Base-by-base conservation (phyloP, 1,140 invertebrate species). In the Papilio dardanus region DNA sequence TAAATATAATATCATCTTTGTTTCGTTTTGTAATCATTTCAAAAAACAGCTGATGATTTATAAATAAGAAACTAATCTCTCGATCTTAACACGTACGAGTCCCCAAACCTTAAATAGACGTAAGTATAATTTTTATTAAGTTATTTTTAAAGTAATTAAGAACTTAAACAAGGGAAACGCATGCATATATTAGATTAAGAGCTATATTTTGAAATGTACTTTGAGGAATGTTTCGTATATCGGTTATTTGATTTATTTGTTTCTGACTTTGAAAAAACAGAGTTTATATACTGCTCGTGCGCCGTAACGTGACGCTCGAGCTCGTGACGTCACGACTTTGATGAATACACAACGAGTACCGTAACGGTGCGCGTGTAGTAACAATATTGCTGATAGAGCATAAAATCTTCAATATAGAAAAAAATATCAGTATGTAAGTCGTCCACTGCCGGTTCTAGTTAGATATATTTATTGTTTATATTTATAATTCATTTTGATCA, bases 141-240 rank as follows among this genome's bases (percentile, higher is more conserved):
- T 82, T 84, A 84, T 84, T 81, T 73, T 78, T 81, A 84, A 83
- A 80, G 73, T 85, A 79, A 80, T 77, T 80, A 83, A 82, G 77
- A 79, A 84, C 80, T 71, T 83, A 81, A 85, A 86, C 83, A 85
- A 86, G 85, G 81, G 81, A 84, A 77, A 78, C 50, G 75, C 73
- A 77, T 65, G 76, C 73, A 77, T 65, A 77, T 76, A 74, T 79
- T 81, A 81, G 76, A 74, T 76, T 54, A 85, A 83, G 84, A 79
- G 77, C 24, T 58, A 73, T 78, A 80, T 78, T 76, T 82, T 77
- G 10, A 54, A 80, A 74, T 73, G 28, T 73, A 73, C 50, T 73
- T 54, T 28, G 35, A 58, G 42, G 28, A 16, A 58, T 69, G 67
- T 68, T 33, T 66, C 19, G 19, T 35, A 33, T 68, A 68, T 68